Conservation (phyloP, 2,888 invertebrate genomes). For the Spodoptera littoralis region DNA sequence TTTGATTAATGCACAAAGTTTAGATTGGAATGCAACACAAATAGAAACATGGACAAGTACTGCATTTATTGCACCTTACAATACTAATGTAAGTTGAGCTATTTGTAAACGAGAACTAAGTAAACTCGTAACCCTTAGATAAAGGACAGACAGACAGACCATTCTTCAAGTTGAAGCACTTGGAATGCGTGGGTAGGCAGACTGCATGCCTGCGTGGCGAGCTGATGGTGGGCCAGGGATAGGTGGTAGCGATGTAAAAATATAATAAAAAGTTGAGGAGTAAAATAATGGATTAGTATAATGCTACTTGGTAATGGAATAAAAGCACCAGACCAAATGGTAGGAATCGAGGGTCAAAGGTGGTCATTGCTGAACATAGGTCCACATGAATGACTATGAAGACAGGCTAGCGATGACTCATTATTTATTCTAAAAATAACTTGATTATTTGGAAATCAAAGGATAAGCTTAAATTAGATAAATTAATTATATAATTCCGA, state of each 20-base stretch:
- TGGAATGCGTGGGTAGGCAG: constrained; percentile 45
- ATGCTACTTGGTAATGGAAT: too few relatives aligned
- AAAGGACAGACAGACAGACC: constrained; percentile 43
- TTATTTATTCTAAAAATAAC: too few relatives aligned
- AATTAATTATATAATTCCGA: too few relatives aligned
- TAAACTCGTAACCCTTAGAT: constrained; percentile 50
- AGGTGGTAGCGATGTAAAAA: not conserved
- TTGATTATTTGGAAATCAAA: too few relatives aligned
- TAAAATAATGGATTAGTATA: too few relatives aligned
- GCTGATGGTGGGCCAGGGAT: not conserved
- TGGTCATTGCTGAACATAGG: too few relatives aligned
- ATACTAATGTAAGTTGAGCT: constrained; percentile 8
- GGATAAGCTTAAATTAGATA: too few relatives aligned
- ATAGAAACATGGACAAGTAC: constrained; percentile 16
- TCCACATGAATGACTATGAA: too few relatives aligned
- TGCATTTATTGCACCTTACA: constrained; percentile 37
- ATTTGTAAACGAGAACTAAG: constrained; percentile 31
- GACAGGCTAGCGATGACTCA: too few relatives aligned
- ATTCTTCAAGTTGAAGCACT: constrained; percentile 48
- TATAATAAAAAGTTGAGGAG: not conserved
- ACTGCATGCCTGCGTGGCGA: constrained; percentile 47
- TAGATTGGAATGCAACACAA: constrained; percentile 27
- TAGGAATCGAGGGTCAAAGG: too few relatives aligned
- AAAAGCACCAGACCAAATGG: too few relatives aligned
- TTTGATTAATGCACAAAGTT: constrained; percentile 20